Base-by-base conservation (phyloP, 2,113 vertebrate genomes). In the Colius striatus region DNA sequence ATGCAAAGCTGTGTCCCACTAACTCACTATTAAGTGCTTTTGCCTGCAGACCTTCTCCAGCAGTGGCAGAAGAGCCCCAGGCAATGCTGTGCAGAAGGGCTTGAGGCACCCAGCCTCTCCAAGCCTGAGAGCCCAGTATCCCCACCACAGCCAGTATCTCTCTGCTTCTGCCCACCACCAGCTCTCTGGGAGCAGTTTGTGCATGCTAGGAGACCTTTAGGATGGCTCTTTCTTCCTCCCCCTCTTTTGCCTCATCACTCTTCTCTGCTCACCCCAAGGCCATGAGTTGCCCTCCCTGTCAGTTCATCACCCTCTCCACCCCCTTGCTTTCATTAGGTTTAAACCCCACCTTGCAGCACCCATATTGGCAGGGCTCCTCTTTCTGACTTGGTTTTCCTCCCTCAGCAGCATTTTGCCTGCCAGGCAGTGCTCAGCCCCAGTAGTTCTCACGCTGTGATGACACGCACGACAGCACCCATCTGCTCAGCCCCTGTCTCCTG, bases 21-120 rank as follows among this genome's bases (percentile, higher is more conserved):
- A 50, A 54, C 6, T 34, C 25, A 3, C 29, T 21, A 1, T 20
- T n/a, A 72, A 15, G 17, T 54, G 34, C 0, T 41, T 63, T n/a
- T 48, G 21, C 51, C 19, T 13, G 1, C 32, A 1, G 23, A 5
- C 13, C 17, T 20, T 9, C 45, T 48, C 22, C 1, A 0, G 55
- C 51, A 32, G 25, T 0, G 3, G 36, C 53, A 41, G 53, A 25
- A n/a, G n/a, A 32, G 51, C 67, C 27, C 29, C 61, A 34, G n/a
- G 34, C 34, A 8, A 32, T 3, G 10, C 38, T 54, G 14, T 34
- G 27, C 54, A 23, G 30, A 41, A 32, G 22, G 21, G 7, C 26
- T 32, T 7, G 23, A 41, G 65, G 54, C 53, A 54, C 13, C 48
- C 16, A 10, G 41, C 16, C 11, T 43, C 48, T 27, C 36, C 72